phyloP scores from a whole-genome alignment of 2,797 vertebrate genomes.

The Podarcis lilfordi region DNA sequence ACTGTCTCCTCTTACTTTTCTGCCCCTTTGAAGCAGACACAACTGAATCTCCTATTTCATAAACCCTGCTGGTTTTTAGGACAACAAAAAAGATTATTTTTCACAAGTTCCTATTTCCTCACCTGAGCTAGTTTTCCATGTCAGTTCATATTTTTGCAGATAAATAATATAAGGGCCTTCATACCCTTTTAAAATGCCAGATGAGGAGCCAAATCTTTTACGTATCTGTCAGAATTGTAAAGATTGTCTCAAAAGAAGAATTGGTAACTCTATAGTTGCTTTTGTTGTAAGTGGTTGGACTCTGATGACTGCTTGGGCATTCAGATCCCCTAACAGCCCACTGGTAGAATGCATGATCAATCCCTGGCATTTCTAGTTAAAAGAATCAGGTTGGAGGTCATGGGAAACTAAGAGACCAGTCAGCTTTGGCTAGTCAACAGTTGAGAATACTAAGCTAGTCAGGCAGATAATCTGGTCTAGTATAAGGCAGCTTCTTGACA shows the following conservation, averaged over 20 bases:
- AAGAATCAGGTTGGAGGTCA: no score
- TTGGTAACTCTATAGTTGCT: background rate
- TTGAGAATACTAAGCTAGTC: no score
- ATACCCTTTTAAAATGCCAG: background rate
- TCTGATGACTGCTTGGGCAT: background rate
- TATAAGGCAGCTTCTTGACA: no score
- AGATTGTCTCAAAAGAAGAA: background rate
- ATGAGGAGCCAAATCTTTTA: background rate
- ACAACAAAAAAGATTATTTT: constrained; percentile 37
- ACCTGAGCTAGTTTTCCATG: background rate
- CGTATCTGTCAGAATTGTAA: background rate
- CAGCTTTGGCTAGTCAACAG: no score
- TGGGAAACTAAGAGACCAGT: no score
- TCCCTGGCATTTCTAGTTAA: no score
- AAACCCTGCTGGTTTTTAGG: constrained; percentile 31
- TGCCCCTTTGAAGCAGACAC: constrained; percentile 39
- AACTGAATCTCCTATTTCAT: constrained; percentile 53
- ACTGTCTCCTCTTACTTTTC: constrained; percentile 3
- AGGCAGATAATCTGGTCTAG: no score
- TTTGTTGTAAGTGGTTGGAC: no score
- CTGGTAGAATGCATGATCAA: no score
- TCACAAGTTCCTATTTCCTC: background rate
- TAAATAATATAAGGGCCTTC: background rate
- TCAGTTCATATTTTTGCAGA: background rate
- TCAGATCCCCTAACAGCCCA: background rate